These are phyloP conservation scores for Hydriomena furcata DNA, from an alignment of 2,888 invertebrate species.

Conservation along the genomic window DNA sequence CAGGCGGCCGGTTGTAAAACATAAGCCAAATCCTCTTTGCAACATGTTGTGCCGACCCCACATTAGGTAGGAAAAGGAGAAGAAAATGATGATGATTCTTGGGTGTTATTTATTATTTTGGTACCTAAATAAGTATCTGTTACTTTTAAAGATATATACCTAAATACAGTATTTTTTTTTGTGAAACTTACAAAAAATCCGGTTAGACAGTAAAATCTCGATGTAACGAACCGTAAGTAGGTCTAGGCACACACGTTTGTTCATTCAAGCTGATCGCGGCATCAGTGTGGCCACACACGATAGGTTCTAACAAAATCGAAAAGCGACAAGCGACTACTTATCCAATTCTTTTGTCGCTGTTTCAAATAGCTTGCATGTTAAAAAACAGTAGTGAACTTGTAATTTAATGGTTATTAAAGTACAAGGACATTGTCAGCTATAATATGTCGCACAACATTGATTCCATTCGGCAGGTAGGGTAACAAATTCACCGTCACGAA, in stretches of 20 bases:
- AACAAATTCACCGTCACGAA: slow-evolving; percentile 30
- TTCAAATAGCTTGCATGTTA: neutral
- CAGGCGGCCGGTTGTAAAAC: too few relatives aligned
- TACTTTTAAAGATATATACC: too few relatives aligned
- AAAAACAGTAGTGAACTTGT: neutral
- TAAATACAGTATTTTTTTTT: too few relatives aligned
- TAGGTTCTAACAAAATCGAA: neutral
- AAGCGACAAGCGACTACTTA: too few relatives aligned
- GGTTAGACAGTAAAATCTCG: neutral
- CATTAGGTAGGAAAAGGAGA: too few relatives aligned
- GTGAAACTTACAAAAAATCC: too few relatives aligned
- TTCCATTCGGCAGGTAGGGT: slow-evolving; percentile 46
- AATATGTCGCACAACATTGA: slow-evolving; percentile 45
- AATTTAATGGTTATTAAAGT: neutral
- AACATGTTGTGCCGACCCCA: too few relatives aligned
- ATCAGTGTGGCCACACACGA: slow-evolving; percentile 1
- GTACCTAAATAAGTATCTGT: too few relatives aligned
- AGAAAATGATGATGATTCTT: too few relatives aligned
- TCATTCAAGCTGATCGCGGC: slow-evolving; percentile 30
- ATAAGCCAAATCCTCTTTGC: too few relatives aligned
- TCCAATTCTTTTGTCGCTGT: neutral
- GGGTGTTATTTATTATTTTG: too few relatives aligned
- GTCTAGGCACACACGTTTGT: slow-evolving; percentile 12
- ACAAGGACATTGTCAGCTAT: slow-evolving; percentile 5
- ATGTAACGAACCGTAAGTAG: neutral